Conservation (phyloP, 2,113 vertebrate genomes). For the Phoxinus phoxinus region DNA sequence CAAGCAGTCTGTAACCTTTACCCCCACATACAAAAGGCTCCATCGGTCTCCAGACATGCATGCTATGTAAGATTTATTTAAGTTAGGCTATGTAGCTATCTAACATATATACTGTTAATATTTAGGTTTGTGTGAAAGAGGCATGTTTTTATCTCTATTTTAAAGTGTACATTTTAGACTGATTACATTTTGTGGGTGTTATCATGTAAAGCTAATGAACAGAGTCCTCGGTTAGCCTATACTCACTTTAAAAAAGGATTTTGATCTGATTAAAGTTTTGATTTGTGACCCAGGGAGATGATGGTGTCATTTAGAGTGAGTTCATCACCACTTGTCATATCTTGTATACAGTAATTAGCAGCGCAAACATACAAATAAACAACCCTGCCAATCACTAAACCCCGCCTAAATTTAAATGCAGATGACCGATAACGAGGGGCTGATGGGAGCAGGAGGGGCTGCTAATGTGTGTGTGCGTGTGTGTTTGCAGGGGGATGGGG, state of each 20-base stretch:
- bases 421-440: background rate
- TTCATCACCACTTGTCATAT: background rate
- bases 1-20: slow-evolving; percentile 44
- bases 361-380: slow-evolving; percentile 32
- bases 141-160: background rate
- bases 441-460: background rate
- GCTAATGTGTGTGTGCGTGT: background rate
- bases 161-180: background rate
- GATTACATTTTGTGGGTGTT: background rate
- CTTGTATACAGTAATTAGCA: slow-evolving; percentile 18
- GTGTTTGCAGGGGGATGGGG: background rate
- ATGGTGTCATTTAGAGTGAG: background rate
- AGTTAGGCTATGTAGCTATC: background rate
- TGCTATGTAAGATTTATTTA: slow-evolving; percentile 21
- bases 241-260: background rate
- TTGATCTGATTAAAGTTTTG: slow-evolving; percentile 2
- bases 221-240: background rate
- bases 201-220: background rate
- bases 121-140: background rate
- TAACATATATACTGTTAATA: background rate
- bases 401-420: slow-evolving; percentile 39
- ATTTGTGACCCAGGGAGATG: background rate
- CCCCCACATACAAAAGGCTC: slow-evolving; percentile 38
- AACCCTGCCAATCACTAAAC: background rate
- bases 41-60: slow-evolving; percentile 13